Evolutionary conservation across 2,113 vertebrate genomes (phyloP).

Genomic region (Perognathus longimembris): DNA sequence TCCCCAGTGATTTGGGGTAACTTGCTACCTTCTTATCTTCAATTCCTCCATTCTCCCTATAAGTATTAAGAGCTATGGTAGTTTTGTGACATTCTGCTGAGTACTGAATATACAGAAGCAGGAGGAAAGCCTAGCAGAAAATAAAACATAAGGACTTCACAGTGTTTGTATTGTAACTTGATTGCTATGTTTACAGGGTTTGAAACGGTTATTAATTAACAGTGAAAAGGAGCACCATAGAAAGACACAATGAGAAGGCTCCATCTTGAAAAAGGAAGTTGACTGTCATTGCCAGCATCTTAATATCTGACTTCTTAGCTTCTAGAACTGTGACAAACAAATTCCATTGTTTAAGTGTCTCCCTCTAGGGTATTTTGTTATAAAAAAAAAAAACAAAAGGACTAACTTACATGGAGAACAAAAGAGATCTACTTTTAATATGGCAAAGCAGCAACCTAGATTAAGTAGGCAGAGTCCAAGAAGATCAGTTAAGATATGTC

Average conservation of each 20-base stretch:
- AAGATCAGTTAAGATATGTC: not conserved
- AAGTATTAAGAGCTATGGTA: not conserved
- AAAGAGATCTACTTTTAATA: not conserved
- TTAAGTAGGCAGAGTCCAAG: not conserved
- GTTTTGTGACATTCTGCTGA: not conserved
- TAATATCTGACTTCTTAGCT: not conserved
- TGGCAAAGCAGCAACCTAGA: not conserved
- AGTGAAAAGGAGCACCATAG: not conserved
- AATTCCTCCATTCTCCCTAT: not conserved
- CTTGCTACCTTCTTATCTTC: not conserved
- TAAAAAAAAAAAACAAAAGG: not conserved
- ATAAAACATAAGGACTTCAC: not conserved
- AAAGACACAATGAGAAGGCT: not conserved
- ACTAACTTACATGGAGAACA: not conserved
- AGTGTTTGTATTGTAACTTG: not conserved
- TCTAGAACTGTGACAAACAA: not conserved
- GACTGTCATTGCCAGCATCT: not conserved
- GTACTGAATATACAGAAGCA: not conserved
- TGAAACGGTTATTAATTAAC: not conserved
- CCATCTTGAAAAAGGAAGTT: not conserved
- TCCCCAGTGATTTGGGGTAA: slow-evolving; percentile 16
- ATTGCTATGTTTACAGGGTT: not conserved
- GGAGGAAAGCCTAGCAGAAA: not conserved
- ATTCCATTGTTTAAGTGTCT: not conserved
- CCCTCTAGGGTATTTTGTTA: not conserved